These are phyloP conservation scores for Branchipolynoe longqiensis DNA, from an alignment of 2,888 invertebrate species.

Conservation along the genomic window DNA sequence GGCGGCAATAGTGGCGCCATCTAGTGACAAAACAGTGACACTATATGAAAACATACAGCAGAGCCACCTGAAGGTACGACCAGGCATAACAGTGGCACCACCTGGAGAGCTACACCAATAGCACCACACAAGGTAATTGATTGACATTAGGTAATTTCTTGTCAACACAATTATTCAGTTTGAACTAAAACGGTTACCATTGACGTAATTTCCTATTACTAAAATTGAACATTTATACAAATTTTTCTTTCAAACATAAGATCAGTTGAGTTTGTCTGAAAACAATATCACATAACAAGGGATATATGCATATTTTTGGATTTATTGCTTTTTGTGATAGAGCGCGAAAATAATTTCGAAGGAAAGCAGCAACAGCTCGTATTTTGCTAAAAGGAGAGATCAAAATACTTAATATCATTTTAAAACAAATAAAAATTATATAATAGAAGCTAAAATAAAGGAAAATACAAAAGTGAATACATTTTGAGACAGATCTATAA, in stretches of 20 bases:
- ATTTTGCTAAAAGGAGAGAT: not conserved
- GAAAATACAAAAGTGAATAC: conserved; percentile 35
- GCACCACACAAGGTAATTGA: not conserved
- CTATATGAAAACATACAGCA: not conserved
- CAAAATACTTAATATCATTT: too few relatives aligned
- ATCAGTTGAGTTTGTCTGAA: too few relatives aligned
- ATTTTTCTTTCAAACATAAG: not conserved
- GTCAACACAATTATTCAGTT: too few relatives aligned
- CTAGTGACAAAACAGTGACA: not conserved
- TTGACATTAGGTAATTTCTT: not conserved
- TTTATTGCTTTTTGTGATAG: not conserved
- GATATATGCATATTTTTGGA: too few relatives aligned
- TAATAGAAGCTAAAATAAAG: not conserved
- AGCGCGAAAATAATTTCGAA: not conserved
- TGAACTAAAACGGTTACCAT: too few relatives aligned
- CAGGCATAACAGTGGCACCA: not conserved
- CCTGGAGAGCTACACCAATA: not conserved
- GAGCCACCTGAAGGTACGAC: not conserved
- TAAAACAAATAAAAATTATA: not conserved
- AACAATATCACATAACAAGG: too few relatives aligned
- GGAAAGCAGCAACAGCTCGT: not conserved
- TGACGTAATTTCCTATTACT: not conserved
- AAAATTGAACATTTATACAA: not conserved
- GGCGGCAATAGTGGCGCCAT: not conserved
- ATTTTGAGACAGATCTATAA: not conserved